These are phyloP conservation scores for Lysandra coridon DNA, from an alignment of 2,888 invertebrate genomes.

Conservation along the genomic window DNA sequence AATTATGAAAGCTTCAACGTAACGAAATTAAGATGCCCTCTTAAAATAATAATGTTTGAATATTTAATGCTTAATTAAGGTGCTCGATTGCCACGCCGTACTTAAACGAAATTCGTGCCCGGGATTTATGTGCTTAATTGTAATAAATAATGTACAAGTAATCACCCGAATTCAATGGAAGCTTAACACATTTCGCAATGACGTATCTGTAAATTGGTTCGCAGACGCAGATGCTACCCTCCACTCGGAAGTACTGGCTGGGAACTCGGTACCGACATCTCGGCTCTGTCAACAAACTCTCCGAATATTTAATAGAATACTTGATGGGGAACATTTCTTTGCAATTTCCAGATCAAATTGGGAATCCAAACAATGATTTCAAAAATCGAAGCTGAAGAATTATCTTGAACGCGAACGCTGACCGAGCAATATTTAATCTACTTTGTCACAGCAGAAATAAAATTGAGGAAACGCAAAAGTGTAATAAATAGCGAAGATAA, in stretches of 20 bases:
- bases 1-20: background rate
- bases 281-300: constrained; percentile 42
- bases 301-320: background rate
- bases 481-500: constrained; percentile 18
- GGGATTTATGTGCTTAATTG: constrained; percentile 19
- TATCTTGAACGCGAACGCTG: background rate
- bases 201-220: constrained; percentile 46
- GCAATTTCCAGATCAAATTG: background rate
- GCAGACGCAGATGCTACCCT: constrained; percentile 46
- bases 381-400: background rate
- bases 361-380: background rate
- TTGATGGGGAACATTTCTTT: background rate
- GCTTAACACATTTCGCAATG: constrained; percentile 44
- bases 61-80: constrained; percentile 25
- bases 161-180: constrained; percentile 42
- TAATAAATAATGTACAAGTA: constrained; percentile 28
- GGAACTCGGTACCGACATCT: constrained; percentile 45
- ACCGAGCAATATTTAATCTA: background rate
- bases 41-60: constrained; percentile 6
- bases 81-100: background rate
- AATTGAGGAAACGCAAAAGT: background rate
- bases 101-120: constrained; percentile 13
- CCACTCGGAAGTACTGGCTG: constrained; percentile 41
- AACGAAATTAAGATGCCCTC: constrained; percentile 2
- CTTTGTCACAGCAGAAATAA: background rate